Evolutionary conservation across 1,140 invertebrate genomes (phyloP).

Genomic region (Himalopsyche phryganea): DNA sequence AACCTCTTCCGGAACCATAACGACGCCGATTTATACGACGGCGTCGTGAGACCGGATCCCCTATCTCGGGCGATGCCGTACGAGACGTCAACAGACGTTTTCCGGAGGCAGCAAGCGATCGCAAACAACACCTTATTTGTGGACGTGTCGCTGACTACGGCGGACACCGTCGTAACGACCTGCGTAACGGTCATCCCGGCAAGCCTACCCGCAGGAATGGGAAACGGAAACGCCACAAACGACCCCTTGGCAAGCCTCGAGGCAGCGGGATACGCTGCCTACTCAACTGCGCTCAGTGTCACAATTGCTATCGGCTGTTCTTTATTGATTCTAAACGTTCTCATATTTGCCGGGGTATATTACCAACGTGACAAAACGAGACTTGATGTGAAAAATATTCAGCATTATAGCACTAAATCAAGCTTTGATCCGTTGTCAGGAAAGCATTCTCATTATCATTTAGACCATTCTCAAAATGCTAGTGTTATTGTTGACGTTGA

Average conservation of each 20-base stretch:
- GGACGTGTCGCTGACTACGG: constrained; percentile 47
- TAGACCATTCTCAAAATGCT: constrained; percentile 62
- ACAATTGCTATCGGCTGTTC: constrained; percentile 88
- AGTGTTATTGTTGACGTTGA: constrained; percentile 78
- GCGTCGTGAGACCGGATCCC: constrained; percentile 76
- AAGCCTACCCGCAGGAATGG: constrained; percentile 37
- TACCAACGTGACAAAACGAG: constrained; percentile 81
- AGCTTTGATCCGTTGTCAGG: constrained; percentile 63
- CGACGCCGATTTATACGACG: constrained; percentile 77
- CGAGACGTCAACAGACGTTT: constrained; percentile 34
- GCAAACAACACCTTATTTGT: constrained; percentile 43
- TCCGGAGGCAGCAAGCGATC: constrained; percentile 35
- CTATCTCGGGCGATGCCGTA: constrained; percentile 50
- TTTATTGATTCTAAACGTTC: constrained; percentile 79
- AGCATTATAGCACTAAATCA: constrained; percentile 60
- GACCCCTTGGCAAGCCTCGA: constrained; percentile 73
- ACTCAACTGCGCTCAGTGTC: constrained; percentile 78
- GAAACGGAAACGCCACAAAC: constrained; percentile 56
- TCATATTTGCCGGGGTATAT: constrained; percentile 84
- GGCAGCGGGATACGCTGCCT: constrained; percentile 72
- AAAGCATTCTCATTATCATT: constrained; percentile 65
- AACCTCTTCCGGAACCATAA: constrained; percentile 81
- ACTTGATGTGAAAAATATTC: constrained; percentile 54
- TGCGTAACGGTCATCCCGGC: constrained; percentile 48
- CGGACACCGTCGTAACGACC: constrained; percentile 47